These are phyloP conservation scores for Catharus bicknelli DNA, from an alignment of 2,113 vertebrate genomes.

Conservation along the genomic window DNA sequence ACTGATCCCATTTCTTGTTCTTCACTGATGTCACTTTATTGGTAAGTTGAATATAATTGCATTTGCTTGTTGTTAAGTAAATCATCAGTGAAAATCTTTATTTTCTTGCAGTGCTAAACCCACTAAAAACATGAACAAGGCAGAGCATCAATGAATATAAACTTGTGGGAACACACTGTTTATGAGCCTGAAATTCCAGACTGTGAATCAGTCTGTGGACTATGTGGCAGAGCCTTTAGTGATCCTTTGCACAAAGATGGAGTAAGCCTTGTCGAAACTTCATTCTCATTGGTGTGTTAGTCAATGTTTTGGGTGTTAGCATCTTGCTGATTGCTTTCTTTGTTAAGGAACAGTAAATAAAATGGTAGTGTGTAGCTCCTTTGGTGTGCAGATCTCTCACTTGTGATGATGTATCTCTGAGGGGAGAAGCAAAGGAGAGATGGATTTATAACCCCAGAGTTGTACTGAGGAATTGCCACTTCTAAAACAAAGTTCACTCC, in stretches of 20 bases:
- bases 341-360: background rate
- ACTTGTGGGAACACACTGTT: background rate
- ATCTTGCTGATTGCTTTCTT: background rate
- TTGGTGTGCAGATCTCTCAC: background rate
- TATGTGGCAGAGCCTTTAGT: background rate
- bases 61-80: background rate
- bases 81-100: background rate
- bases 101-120: background rate
- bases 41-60: background rate
- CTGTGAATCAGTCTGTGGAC: slow-evolving; percentile 25
- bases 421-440: background rate
- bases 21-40: background rate
- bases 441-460: background rate
- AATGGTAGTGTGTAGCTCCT: background rate
- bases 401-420: background rate
- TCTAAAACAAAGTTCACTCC: background rate
- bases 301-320: background rate
- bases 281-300: background rate
- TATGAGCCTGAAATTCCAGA: slow-evolving; percentile 34
- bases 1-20: background rate
- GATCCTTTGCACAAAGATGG: slow-evolving; percentile 5
- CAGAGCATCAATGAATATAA: background rate
- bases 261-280: slow-evolving; percentile 10
- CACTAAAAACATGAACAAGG: background rate
- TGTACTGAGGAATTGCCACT: background rate